Base-by-base conservation (phyloP, 2,113 vertebrate genomes). In the Neofelis nebulosa region DNA sequence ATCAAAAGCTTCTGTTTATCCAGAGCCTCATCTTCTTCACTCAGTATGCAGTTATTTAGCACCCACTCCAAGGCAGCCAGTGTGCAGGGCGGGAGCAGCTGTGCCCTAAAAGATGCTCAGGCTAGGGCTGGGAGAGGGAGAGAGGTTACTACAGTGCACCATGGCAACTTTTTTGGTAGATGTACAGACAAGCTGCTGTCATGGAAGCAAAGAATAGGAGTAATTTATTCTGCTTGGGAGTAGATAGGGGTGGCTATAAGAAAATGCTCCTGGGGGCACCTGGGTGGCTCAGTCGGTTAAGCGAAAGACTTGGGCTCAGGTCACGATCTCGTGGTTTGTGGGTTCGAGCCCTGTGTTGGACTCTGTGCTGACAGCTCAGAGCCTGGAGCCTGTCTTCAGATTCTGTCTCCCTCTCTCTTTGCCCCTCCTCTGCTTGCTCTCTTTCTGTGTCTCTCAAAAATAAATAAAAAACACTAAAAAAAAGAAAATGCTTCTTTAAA, bases 51-150 rank as follows among this genome's bases (percentile, higher is more conserved):
- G 6, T n/a, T 65, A 6, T 68, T 73, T 36, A 63, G 33, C 38
- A 45, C 31, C 13, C 2, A 16, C 4, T 33, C 1, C 57, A 4
- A 36, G 52, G 10, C 33, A 18, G 71, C 23, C 18, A 3, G 8
- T 4, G 0, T 36, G 55, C 27, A 36, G 89, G 52, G 25, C 0
- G 25, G 31, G 65, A 36, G 25, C 36, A 33, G 15, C 41, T 82
- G 21, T 78, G 23, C 50, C 71, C 74, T 63, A 27, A 23, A 55
- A 55, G 45, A n/a, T 23, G 57, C 18, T 25, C 6, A 21, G 27
- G 23, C 45, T 25, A 7, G 16, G 45, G 50, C 5, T 45, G 31
- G 41, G 31, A 23, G 25, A 0, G 0, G 0, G 18, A 15, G 11
- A 6, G 71, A 74, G 11, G 10, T 48, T 27, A 52, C 23, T 33